These are phyloP conservation scores for human (Homo sapiens) DNA, from an alignment of 2,113 vertebrate species.

Conservation along the genomic window DNA sequence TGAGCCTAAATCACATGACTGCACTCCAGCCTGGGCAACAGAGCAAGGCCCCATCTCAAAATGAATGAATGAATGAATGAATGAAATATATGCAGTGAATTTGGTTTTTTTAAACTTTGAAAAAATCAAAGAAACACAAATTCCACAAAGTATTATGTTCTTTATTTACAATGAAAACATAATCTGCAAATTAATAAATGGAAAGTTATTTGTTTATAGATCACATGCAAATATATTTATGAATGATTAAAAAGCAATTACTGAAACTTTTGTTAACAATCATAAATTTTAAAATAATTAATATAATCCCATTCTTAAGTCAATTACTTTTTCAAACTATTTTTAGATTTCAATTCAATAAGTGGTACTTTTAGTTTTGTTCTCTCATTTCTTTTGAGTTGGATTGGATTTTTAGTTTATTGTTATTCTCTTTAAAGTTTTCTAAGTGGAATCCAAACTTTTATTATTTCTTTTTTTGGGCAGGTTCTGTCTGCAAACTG, in stretches of 20 bases:
- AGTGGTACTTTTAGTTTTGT: neutral
- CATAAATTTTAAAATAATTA: constrained; percentile 6
- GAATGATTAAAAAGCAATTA: neutral
- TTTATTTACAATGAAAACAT: constrained; percentile 46
- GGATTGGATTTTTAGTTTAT: neutral
- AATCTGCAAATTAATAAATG: neutral
- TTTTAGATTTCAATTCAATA: neutral
- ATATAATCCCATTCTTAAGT: neutral
- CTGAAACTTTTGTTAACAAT: neutral
- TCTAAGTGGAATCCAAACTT: neutral
- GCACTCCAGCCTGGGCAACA: too few species aligned
- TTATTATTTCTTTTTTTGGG: neutral
- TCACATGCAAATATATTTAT: neutral
- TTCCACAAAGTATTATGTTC: neutral
- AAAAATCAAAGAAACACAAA: neutral
- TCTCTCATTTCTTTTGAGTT: neutral
- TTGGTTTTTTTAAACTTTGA: neutral
- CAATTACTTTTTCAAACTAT: neutral
- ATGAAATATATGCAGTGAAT: neutral
- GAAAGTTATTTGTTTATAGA: neutral
- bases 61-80: too few species aligned
- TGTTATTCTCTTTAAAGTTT: neutral
- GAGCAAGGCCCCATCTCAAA: too few species aligned
- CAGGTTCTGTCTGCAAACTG: neutral
- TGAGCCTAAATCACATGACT: too few species aligned